These are phyloP conservation scores for Siniperca undulata DNA, from an alignment of 2,797 vertebrate species.

Conservation along the genomic window DNA sequence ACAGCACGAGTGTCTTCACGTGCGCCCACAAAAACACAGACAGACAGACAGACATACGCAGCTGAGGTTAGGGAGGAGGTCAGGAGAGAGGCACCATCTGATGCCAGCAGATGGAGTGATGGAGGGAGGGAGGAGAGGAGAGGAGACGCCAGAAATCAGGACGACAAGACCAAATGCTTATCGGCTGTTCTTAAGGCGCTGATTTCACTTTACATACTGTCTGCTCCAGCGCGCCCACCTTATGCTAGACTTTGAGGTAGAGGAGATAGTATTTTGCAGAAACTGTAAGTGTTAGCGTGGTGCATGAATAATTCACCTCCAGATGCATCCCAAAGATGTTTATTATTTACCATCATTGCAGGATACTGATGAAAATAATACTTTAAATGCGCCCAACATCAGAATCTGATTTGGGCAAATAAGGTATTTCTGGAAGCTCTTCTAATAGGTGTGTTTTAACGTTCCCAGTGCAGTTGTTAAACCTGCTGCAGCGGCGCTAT, in stretches of 20 bases:
- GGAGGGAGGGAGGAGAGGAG: slow-evolving; percentile 64
- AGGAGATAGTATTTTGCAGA: slow-evolving; percentile 34
- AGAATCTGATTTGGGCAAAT: not conserved
- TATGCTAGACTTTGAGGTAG: slow-evolving; percentile 49
- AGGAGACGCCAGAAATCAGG: slow-evolving; percentile 75
- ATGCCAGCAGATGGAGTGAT: slow-evolving; percentile 86
- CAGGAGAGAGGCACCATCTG: slow-evolving; percentile 82
- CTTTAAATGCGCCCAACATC: not conserved
- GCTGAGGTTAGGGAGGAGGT: slow-evolving; percentile 78
- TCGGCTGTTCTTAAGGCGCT: slow-evolving; percentile 69
- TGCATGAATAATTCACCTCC: slow-evolving; percentile 31
- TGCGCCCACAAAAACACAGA: slow-evolving; percentile 40
- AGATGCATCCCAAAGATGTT: not conserved
- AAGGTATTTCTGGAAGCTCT: not conserved
- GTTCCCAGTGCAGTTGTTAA: not conserved
- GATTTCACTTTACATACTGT: slow-evolving; percentile 80
- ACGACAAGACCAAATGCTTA: slow-evolving; percentile 81
- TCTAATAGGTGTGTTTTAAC: not conserved
- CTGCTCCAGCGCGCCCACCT: slow-evolving; percentile 65
- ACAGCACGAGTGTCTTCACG: slow-evolving; percentile 36
- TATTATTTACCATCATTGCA: not conserved
- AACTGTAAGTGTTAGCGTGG: not conserved
- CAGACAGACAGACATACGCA: slow-evolving; percentile 45
- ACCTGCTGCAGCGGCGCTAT: slow-evolving; percentile 29
- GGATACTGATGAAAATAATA: not conserved